Percentiles rank a stretch among this genome's conserved stretches.
Evolutionary conservation across 2,888 invertebrate genomes (phyloP).

Genomic region (Dendrolimus pini): DNA sequence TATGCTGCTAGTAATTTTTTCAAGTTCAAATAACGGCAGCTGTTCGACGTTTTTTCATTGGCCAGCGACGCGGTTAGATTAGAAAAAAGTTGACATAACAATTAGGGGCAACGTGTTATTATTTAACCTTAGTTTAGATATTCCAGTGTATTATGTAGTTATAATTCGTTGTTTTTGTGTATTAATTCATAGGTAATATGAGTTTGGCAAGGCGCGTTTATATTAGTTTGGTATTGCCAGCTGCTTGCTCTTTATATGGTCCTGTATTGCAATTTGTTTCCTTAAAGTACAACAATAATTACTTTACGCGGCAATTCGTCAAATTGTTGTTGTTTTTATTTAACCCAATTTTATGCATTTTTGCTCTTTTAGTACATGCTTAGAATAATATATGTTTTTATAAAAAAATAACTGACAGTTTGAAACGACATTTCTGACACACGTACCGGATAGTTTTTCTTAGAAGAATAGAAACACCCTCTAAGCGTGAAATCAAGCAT

Average conservation of each 20-base stretch:
- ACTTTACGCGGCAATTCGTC: background rate
- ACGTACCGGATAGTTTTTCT: too few relatives aligned
- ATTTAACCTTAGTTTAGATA: background rate
- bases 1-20: conserved; percentile 61
- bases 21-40: conserved; percentile 65
- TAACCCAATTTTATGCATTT: too few relatives aligned
- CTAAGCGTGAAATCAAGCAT: too few relatives aligned
- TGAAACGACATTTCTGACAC: too few relatives aligned
- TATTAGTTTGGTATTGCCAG: background rate
- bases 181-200: background rate
- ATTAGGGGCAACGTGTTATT: background rate
- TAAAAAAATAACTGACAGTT: too few relatives aligned
- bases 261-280: background rate
- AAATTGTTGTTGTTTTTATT: background rate
- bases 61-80: background rate
- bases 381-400: too few relatives aligned
- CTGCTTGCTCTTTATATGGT: background rate
- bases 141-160: background rate
- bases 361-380: too few relatives aligned
- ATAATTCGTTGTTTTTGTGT: background rate
- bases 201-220: background rate
- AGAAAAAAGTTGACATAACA: background rate
- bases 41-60: conserved; percentile 36
- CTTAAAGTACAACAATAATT: background rate
- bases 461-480: too few relatives aligned